phyloP scores from a whole-genome alignment of 1,140 invertebrate species.

The Drosophila ironensis region DNA sequence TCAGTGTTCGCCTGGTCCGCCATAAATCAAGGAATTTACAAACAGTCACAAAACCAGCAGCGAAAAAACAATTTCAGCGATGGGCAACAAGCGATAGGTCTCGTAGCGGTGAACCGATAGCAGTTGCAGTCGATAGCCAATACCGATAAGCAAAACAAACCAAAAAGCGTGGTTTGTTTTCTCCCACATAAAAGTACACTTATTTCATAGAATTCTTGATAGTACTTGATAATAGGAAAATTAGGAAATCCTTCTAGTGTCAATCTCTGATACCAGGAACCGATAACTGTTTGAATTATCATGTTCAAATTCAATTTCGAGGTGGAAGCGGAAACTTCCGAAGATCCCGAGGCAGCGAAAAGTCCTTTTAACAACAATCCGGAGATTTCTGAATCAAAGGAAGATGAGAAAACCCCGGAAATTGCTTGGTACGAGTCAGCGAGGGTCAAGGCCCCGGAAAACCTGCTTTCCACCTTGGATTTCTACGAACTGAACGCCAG shows the following conservation, averaged over 20 bases:
- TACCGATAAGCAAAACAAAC: background rate
- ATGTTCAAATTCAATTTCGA: conserved; percentile 84
- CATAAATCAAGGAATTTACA: conserved; percentile 54
- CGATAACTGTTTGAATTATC: background rate
- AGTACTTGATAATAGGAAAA: background rate
- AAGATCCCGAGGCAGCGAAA: conserved; percentile 20
- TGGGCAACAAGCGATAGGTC: background rate
- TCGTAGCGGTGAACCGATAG: background rate
- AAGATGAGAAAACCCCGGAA: conserved; percentile 24
- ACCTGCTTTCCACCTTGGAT: conserved; percentile 63
- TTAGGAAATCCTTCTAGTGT: too few species aligned
- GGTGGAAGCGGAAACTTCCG: conserved; percentile 74
- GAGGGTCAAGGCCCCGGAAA: conserved; percentile 25
- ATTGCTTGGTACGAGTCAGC: conserved; percentile 68
- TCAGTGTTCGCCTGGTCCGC: conserved; percentile 57
- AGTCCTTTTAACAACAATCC: conserved; percentile 26
- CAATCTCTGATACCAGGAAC: background rate
- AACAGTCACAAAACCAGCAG: conserved; percentile 41
- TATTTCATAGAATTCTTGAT: background rate
- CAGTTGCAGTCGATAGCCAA: background rate
- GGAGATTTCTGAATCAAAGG: background rate
- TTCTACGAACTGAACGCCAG: conserved; percentile 77
- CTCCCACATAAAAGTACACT: background rate
- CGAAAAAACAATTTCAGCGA: conserved; percentile 49
- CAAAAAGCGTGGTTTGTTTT: background rate